phyloP scores from a whole-genome alignment of 1,140 invertebrate genomes.

The Caenorhabditis remanei region DNA sequence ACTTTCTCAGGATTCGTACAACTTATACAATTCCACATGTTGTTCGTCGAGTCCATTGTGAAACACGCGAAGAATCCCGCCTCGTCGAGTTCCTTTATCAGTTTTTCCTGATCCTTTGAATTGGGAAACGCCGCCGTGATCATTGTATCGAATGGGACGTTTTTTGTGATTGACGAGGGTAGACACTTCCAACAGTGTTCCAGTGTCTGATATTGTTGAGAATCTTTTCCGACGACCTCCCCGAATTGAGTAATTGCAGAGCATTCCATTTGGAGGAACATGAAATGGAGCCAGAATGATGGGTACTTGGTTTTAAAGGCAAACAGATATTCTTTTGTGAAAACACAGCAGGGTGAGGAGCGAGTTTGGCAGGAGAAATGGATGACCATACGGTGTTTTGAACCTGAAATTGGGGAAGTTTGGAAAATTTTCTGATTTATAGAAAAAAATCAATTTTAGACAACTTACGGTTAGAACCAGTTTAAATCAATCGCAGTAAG shows the following conservation, averaged over 20 bases:
- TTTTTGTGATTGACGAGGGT: conserved; percentile 87
- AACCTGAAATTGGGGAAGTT: conserved; percentile 62
- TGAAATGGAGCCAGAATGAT: conserved; percentile 92
- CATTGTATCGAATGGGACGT: conserved; percentile 85
- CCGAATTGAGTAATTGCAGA: conserved; percentile 66
- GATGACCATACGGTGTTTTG: conserved; percentile 82
- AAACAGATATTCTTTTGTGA: conserved; percentile 85
- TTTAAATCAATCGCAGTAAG: too few relatives aligned
- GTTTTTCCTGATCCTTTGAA: conserved; percentile 87
- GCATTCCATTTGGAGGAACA: conserved; percentile 91
- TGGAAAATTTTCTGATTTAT: too few relatives aligned
- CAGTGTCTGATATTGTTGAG: conserved; percentile 57
- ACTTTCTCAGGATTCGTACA: conserved; percentile 92
- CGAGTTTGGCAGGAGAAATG: conserved; percentile 88
- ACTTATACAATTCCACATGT: conserved; percentile 88
- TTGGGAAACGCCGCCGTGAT: conserved; percentile 92
- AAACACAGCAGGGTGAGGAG: conserved; percentile 84
- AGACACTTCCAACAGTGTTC: conserved; percentile 87
- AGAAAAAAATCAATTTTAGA: too few relatives aligned
- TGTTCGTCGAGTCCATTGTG: conserved; percentile 83
- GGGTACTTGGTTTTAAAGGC: conserved; percentile 88
- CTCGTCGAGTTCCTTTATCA: conserved; percentile 88
- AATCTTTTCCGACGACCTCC: conserved; percentile 50
- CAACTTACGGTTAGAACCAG: too few relatives aligned
- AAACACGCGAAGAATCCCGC: conserved; percentile 92